Conservation (phyloP, 2,888 invertebrate genomes). For the Amphiduros pacificus region DNA sequence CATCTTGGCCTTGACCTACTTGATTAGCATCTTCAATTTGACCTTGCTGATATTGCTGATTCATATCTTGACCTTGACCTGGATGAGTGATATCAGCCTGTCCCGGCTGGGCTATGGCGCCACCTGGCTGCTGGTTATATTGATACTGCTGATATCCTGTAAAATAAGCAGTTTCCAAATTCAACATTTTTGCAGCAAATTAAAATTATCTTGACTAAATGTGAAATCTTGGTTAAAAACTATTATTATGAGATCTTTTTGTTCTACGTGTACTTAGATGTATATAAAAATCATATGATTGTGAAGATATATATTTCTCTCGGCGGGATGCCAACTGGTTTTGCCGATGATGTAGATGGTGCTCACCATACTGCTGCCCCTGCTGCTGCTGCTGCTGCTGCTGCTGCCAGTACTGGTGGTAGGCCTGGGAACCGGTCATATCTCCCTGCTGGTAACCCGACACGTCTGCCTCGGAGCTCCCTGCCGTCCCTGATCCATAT, state of each 20-base stretch:
- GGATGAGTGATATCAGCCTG: too few species aligned
- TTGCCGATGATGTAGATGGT: not conserved
- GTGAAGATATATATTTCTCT: too few species aligned
- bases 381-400: slow-evolving; percentile 9
- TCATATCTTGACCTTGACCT: not conserved
- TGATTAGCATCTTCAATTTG: not conserved
- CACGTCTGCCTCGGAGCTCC: slow-evolving; percentile 40
- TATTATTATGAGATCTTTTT: too few species aligned
- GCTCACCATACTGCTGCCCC: not conserved
- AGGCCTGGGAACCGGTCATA: not conserved
- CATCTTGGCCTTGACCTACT: too few species aligned
- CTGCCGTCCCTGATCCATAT: slow-evolving; percentile 36
- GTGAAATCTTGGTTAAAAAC: too few species aligned
- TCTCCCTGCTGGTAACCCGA: not conserved
- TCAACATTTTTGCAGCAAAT: too few species aligned
- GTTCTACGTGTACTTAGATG: too few species aligned
- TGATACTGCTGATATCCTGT: too few species aligned
- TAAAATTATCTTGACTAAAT: too few species aligned
- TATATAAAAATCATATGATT: too few species aligned
- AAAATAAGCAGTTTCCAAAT: too few species aligned
- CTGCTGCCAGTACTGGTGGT: not conserved
- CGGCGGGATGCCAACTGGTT: too few species aligned
- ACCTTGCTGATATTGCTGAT: not conserved
- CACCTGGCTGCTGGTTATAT: not conserved
- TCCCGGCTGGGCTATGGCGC: not conserved